Conservation (phyloP, 2,888 invertebrate species). For the Cantharis flavilabris region DNA sequence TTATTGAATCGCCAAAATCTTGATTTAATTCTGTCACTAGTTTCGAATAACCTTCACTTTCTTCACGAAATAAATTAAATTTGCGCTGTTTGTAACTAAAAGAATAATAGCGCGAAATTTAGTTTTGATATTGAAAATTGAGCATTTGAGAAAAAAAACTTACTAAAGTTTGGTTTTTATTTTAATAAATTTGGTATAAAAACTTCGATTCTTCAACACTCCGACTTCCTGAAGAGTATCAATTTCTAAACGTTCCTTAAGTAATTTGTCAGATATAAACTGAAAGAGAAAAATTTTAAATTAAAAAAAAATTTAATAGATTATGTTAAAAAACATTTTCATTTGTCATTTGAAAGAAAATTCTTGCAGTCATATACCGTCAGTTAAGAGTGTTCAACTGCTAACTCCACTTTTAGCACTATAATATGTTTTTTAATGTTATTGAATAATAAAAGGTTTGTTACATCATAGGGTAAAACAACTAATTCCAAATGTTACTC, state of each 20-base stretch:
- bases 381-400: too few relatives aligned
- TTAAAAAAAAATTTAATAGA: neutral
- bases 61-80: slow-evolving; percentile 97
- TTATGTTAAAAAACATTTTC: too few relatives aligned
- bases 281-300: slow-evolving; percentile 44
- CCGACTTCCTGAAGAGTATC: slow-evolving; percentile 92
- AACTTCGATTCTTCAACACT: slow-evolving; percentile 85
- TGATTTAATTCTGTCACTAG: slow-evolving; percentile 92
- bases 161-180: slow-evolving; percentile 97
- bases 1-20: slow-evolving; percentile 68
- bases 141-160: slow-evolving; percentile 58
- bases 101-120: slow-evolving; percentile 38
- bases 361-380: too few relatives aligned
- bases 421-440: too few relatives aligned
- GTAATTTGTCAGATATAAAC: slow-evolving; percentile 79
- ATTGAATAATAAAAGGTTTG: too few relatives aligned
- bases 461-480: too few relatives aligned
- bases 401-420: too few relatives aligned
- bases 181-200: slow-evolving; percentile 95
- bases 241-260: slow-evolving; percentile 91
- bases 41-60: slow-evolving; percentile 99
- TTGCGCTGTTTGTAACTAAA: slow-evolving; percentile 98
- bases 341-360: too few relatives aligned
- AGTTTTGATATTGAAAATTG: neutral
- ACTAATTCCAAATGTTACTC: too few relatives aligned